A percentile compares a stretch with the other conserved stretches of the same genome.
Evolutionary conservation across 2,113 vertebrate genomes (phyloP).

Genomic region (Arothron firmamentum): DNA sequence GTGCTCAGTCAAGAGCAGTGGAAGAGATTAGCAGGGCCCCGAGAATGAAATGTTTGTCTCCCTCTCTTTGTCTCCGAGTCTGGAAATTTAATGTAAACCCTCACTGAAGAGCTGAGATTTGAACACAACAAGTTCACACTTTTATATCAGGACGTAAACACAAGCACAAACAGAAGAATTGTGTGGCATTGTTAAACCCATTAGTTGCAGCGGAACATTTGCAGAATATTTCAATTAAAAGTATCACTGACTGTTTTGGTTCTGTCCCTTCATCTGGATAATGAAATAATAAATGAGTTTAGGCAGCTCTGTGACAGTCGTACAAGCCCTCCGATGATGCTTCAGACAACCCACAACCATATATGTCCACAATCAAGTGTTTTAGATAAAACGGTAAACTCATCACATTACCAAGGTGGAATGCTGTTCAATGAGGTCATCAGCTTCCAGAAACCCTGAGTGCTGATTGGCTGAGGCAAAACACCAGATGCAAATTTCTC

Average conservation of each 20-base stretch:
- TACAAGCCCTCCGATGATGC: too few species aligned
- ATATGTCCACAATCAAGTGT: neutral
- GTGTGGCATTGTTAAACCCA: too few species aligned
- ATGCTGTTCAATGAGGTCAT: neutral
- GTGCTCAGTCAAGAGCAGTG: constrained; percentile 36
- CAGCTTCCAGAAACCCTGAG: too few species aligned
- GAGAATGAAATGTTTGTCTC: constrained; percentile 40
- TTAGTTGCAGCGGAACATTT: neutral
- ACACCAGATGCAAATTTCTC: neutral
- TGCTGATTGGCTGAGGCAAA: too few species aligned
- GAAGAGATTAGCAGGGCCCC: constrained; percentile 45
- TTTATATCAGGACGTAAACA: neutral
- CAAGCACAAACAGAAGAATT: neutral
- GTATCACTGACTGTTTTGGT: too few species aligned
- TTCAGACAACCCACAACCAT: too few species aligned
- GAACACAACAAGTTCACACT: neutral
- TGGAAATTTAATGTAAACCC: constrained; percentile 45
- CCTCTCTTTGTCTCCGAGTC: constrained; percentile 19
- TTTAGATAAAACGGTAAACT: too few species aligned
- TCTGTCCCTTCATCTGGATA: too few species aligned
- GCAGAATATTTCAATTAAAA: too few species aligned
- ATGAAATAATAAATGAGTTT: too few species aligned
- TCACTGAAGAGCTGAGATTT: constrained; percentile 42
- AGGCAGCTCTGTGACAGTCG: too few species aligned
- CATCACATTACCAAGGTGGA: neutral